Evolutionary conservation across 2,888 invertebrate species (phyloP).

Genomic region (Sinohyriopsis cumingii): DNA sequence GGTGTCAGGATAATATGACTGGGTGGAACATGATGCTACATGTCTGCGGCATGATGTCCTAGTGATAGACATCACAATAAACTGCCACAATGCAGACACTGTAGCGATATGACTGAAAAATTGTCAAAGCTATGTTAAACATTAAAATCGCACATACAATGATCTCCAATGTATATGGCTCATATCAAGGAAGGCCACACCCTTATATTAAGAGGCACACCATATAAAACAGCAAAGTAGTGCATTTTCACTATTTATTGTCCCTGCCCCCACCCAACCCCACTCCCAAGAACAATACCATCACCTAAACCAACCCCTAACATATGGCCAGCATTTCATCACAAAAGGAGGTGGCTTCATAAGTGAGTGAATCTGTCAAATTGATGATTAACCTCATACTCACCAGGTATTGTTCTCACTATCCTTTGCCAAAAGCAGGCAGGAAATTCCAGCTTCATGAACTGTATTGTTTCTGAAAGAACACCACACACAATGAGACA

Average conservation of each 20-base stretch:
- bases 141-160: too few relatives aligned
- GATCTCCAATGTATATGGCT: too few relatives aligned
- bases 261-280: background rate
- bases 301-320: background rate
- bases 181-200: too few relatives aligned
- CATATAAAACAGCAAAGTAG: background rate
- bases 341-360: background rate
- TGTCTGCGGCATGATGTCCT: too few relatives aligned
- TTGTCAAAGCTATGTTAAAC: too few relatives aligned
- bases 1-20: too few relatives aligned
- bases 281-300: too few relatives aligned
- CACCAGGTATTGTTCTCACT: slow-evolving; percentile 70
- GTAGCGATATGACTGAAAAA: too few relatives aligned
- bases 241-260: background rate
- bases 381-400: slow-evolving; percentile 7
- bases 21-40: too few relatives aligned
- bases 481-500: background rate
- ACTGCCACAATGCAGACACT: too few relatives aligned
- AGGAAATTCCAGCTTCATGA: slow-evolving; percentile 71
- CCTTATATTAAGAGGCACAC: too few relatives aligned
- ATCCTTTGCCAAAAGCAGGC: slow-evolving; percentile 67
- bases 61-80: too few relatives aligned
- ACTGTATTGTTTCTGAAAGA: slow-evolving; percentile 61
- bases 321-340: background rate
- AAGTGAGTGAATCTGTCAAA: background rate